Base-by-base conservation (phyloP, 2,888 invertebrate genomes). In the Bedellia somnulentella region DNA sequence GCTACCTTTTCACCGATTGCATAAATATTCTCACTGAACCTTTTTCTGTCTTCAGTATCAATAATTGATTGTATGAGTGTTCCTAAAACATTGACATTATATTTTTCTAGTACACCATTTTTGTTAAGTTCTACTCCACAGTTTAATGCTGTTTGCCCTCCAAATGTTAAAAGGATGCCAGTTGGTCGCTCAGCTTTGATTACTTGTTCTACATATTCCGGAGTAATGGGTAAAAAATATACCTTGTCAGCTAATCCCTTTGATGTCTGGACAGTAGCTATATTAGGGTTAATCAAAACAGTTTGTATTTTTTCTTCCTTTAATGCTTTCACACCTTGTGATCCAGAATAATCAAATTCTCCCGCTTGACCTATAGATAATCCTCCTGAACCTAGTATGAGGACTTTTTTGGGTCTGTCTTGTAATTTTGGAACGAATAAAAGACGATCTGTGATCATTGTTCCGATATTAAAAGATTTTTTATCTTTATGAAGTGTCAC, bases 331-430 rank as follows among this genome's bases (percentile, higher is more conserved):
- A 99, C 93, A 4, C 91, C 96, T 76, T 98, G 98, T 1, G 97
- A 96, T 1, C 99, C 98, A 0, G 97, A 98, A 63, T 99, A 99
- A 66, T 99, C 99, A 56, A 99, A 99, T 73, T 99, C 98, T 3
- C 98, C 98, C 3, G 98, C 99, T 75, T 99, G 98, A 1, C 99
- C 99, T 40, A 99, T 96, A n/a, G 93, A 93, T 11, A 96, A 70
- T 1, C 96, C 96, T 6, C 96, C 96, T 0, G 94, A 94, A 2
- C 96, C 96, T 15, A 99, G 68, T 45, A 99, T 85, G 31, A 93
- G 67, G 32, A 98, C 85, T 59, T 89, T 82, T 49, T 85, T 78
- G 31, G 87, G 79, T 31, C 67, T 64, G 34, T 75, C 73, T 3
- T 56, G 46, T 18, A 68, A 41, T 6, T 57, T 51, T 1, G 78